Conservation (phyloP, 64 coral and sea anemone genomes). For the Catalaphyllia jardinei region DNA sequence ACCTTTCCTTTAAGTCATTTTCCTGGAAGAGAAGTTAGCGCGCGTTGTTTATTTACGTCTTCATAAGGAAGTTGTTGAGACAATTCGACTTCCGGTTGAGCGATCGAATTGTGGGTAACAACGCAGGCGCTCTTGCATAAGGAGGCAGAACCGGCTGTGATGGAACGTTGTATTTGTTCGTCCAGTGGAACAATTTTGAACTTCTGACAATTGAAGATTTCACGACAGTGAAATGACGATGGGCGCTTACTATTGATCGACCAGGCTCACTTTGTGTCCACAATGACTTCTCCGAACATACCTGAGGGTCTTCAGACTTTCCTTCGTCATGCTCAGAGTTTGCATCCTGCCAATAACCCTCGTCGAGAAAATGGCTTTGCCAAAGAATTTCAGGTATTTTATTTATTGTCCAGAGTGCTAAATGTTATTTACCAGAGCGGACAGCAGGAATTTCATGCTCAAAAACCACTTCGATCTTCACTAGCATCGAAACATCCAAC, state of each 20-base stretch:
- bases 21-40: too few species aligned
- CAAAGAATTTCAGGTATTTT: slow-evolving; percentile 64
- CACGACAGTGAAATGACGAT: too few species aligned
- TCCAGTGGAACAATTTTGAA: neutral
- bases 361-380: slow-evolving; percentile 66
- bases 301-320: slow-evolving; percentile 40
- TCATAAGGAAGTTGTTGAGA: neutral
- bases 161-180: neutral
- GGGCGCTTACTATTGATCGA: neutral
- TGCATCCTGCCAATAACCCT: slow-evolving; percentile 36
- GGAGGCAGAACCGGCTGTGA: neutral
- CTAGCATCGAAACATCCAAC: neutral
- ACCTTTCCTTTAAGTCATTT: too few species aligned
- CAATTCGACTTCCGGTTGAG: neutral
- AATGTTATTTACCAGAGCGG: neutral
- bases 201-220: neutral
- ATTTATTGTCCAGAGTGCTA: neutral
- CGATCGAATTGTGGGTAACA: slow-evolving; percentile 17
- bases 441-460: neutral
- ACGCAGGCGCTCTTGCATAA: slow-evolving; percentile 1
- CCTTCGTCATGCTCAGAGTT: slow-evolving; percentile 34
- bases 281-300: slow-evolving; percentile 9
- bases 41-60: too few species aligned
- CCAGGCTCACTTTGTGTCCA: neutral
- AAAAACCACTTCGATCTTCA: neutral